Evolutionary conservation across 2,113 vertebrate genomes (phyloP), one percentile per base, ranked within the genome.

Genomic region (Leuciscus idus): DNA sequence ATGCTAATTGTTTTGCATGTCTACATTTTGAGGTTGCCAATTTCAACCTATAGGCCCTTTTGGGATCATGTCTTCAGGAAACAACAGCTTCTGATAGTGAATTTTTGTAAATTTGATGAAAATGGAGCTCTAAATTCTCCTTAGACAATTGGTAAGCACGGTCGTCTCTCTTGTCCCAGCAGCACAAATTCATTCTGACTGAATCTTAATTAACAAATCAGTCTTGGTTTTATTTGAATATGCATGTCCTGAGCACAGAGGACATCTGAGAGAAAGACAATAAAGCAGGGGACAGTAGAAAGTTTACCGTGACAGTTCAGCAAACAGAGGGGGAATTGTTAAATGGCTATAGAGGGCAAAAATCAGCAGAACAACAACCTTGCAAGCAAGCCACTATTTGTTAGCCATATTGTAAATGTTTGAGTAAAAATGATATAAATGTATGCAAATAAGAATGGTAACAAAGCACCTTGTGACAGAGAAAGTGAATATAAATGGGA

Each of bases 131-230:
- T 10, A 28, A 55, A 77, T 55, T 52, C 75, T 30, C 28, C 17
- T 30, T 55, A 77, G 39, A 85, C 70, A 84, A n/a, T 62, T 84
- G 80, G 83, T 84, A 89, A 57, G 43, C 84, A 68, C 1, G 19
- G 52, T 72, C 77, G 78, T 57, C 78, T 83, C 77, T 86, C 86
- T 36, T 85, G 73, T 46, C 80, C 82, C 64, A 77, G 26, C 39
- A 28, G 39, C 62, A 39, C 88, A 89, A 89, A 92, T 90, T 89
- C 46, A 72, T 87, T 75, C 52, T 82, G 86, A 91, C 81, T 86
- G 85, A 87, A 89, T 87, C 85, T 85, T 88, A 91, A 91, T 90
- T 88, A 92, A 89, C 84, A 87, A 89, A 90, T 90, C 84, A 84
- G 82, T 86, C 84, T 85, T 81, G 76, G 39, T 72, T 68, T 70